Conservation (phyloP, 2,888 invertebrate genomes). For the Trisateles emortualis region DNA sequence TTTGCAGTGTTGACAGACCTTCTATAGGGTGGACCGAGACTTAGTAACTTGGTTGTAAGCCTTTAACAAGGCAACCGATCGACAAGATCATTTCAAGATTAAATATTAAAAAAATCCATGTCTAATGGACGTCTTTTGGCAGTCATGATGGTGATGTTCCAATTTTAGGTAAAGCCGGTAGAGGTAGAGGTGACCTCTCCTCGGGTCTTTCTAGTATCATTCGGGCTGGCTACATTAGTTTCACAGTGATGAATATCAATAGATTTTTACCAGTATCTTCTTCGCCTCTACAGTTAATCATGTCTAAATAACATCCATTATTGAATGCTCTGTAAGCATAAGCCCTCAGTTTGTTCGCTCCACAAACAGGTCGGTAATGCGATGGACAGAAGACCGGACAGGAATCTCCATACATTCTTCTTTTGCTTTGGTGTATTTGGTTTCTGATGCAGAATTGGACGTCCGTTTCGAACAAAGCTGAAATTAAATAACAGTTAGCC, state of each 20-base stretch:
- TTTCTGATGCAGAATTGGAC: constrained; percentile 65
- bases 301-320: constrained; percentile 74
- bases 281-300: constrained; percentile 77
- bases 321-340: constrained; percentile 70
- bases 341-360: constrained; percentile 56
- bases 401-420: constrained; percentile 66
- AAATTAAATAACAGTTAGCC: not conserved
- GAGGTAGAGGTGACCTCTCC: too few relatives aligned
- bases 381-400: constrained; percentile 77
- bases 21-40: too few relatives aligned
- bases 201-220: too few relatives aligned
- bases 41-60: too few relatives aligned
- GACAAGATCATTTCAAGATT: too few relatives aligned
- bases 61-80: too few relatives aligned
- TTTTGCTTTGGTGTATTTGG: constrained; percentile 41
- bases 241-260: not conserved
- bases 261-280: constrained; percentile 51
- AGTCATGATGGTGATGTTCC: too few relatives aligned
- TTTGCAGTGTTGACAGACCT: too few relatives aligned
- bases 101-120: too few relatives aligned
- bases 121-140: too few relatives aligned
- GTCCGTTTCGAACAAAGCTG: constrained; percentile 62
- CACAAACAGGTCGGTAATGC: constrained; percentile 76
- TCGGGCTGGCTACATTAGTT: too few relatives aligned
- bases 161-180: too few relatives aligned